Percentiles rank a stretch among this genome's conserved stretches.
These are phyloP conservation scores for Amaurobius ferox DNA, from an alignment of 2,888 invertebrate species.

Conservation along the genomic window DNA sequence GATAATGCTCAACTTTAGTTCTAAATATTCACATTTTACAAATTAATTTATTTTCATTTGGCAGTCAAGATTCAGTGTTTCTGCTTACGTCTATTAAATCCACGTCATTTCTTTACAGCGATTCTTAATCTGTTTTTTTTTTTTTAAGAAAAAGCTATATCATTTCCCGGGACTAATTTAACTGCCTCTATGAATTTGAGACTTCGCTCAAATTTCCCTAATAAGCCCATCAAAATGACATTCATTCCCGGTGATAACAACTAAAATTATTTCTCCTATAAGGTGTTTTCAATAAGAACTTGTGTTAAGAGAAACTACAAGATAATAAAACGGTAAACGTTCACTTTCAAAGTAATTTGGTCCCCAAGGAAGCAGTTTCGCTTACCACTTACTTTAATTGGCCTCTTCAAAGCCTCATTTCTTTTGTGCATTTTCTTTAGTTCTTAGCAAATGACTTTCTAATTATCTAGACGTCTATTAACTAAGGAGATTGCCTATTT, in stretches of 20 bases:
- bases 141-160: too few species aligned
- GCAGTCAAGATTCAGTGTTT: too few species aligned
- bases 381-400: conserved; percentile 5
- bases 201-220: background rate
- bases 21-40: too few species aligned
- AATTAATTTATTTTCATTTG: too few species aligned
- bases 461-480: background rate
- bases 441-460: conserved; percentile 4
- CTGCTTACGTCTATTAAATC: too few species aligned
- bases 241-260: background rate
- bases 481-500: background rate
- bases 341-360: background rate
- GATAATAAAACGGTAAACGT: background rate
- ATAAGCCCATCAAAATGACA: background rate
- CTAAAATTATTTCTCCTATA: background rate
- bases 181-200: background rate
- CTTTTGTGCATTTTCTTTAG: background rate
- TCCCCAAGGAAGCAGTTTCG: background rate
- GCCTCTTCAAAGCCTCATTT: background rate
- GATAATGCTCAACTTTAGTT: too few species aligned
- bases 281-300: background rate
- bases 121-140: too few species aligned
- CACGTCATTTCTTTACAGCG: too few species aligned
- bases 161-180: too few species aligned
- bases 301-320: background rate